phyloP scores from a whole-genome alignment of 2,888 invertebrate genomes.

The Leptopterna dolabrata region DNA sequence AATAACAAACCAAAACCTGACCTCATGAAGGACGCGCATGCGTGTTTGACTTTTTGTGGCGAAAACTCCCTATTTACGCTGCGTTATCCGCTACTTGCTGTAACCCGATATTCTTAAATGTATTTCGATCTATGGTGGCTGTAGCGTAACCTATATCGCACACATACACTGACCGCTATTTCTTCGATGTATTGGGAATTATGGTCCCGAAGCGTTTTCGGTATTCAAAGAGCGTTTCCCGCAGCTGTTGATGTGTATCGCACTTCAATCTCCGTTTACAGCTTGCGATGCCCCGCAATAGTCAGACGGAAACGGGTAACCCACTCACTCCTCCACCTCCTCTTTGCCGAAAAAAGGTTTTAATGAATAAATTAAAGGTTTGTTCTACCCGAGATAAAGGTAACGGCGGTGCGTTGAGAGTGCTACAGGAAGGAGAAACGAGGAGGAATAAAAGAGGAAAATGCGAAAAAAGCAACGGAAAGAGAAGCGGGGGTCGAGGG shows the following conservation, averaged over 20 bases:
- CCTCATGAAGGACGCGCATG: too few species aligned
- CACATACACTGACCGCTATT: too few species aligned
- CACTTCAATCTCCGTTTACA: slow-evolving; percentile 32
- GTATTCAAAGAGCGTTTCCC: background rate
- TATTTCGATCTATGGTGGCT: too few species aligned
- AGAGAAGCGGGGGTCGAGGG: background rate
- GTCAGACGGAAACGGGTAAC: background rate
- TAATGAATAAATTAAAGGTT: slow-evolving; percentile 46
- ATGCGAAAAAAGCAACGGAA: slow-evolving; percentile 24
- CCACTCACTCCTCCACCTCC: background rate
- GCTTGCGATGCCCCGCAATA: slow-evolving; percentile 16
- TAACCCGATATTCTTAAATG: too few species aligned
- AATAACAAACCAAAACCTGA: too few species aligned
- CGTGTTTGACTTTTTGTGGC: too few species aligned
- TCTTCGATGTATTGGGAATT: background rate
- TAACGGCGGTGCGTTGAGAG: slow-evolving; percentile 37
- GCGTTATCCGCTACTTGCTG: too few species aligned
- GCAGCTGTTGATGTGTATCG: slow-evolving; percentile 28
- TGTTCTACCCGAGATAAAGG: slow-evolving; percentile 29
- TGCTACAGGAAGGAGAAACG: background rate
- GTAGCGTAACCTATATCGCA: too few species aligned
- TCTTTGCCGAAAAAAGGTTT: too few species aligned
- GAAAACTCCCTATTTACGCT: too few species aligned
- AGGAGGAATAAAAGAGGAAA: slow-evolving; percentile 19
- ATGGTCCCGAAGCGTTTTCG: background rate